Evolutionary conservation across 2,113 vertebrate genomes (phyloP).

Genomic region (Mixornis gularis): DNA sequence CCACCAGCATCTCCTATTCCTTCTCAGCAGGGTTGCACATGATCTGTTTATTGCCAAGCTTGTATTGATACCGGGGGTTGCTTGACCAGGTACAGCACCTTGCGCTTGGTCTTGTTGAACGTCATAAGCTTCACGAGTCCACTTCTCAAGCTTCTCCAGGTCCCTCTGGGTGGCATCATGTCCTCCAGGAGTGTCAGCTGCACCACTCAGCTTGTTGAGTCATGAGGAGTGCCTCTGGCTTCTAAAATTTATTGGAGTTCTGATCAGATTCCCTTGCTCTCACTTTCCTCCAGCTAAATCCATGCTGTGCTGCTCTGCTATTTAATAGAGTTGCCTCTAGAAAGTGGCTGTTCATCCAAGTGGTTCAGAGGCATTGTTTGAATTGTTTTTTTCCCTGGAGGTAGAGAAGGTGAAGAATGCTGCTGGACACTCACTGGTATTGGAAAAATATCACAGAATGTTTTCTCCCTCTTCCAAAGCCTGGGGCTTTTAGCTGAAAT

Average conservation of each 20-base stretch:
- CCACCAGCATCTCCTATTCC: neutral
- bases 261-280: neutral
- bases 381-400: neutral
- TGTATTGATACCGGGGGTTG: rapidly evolving
- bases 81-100: neutral
- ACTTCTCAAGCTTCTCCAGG: neutral
- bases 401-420: neutral
- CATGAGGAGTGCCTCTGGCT: neutral
- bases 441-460: neutral
- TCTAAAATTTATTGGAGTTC: neutral
- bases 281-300: neutral
- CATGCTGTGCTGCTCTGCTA: neutral
- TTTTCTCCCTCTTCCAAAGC: neutral
- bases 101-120: neutral
- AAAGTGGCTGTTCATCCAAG: neutral
- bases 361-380: neutral
- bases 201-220: neutral
- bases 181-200: neutral
- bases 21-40: neutral
- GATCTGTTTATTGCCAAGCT: neutral
- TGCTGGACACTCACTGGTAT: neutral
- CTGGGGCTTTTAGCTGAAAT: neutral
- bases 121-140: neutral
- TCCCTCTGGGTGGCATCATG: neutral
- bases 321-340: neutral